Conservation (phyloP, 92 coral and sea anemone species). For the Epizoanthus stellaris region DNA sequence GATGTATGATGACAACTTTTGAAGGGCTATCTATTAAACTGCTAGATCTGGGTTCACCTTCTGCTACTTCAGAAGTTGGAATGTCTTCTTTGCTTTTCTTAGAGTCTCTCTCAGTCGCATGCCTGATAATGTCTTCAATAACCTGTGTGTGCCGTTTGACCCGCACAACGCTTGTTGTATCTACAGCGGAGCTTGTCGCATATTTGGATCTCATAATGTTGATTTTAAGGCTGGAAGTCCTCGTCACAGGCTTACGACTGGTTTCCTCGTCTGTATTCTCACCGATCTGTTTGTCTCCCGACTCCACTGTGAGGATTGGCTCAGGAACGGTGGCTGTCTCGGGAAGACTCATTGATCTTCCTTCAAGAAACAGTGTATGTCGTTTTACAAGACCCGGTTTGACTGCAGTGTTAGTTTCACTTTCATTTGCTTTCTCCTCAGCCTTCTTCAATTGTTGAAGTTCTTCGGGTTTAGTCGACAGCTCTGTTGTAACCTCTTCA, state of each 20-base stretch:
- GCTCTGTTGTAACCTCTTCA: not conserved
- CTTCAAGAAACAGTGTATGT: conserved; percentile 58
- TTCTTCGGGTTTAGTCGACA: not conserved
- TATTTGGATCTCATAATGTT: not conserved
- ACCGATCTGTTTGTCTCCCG: not conserved
- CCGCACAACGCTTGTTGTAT: conserved; percentile 80
- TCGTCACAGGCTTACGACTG: not conserved
- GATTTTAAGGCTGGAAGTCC: conserved; percentile 1
- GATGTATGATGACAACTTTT: conserved; percentile 41
- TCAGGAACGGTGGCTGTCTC: not conserved
- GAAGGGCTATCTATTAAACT: conserved; percentile 3
- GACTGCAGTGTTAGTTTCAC: not conserved
- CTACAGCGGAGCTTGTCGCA: conserved; percentile 44
- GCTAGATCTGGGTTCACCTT: not conserved
- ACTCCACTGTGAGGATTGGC: not conserved
- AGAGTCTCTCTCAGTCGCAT: conserved; percentile 59
- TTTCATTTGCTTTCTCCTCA: not conserved
- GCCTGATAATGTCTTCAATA: conserved; percentile 80
- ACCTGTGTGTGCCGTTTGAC: conserved; percentile 83
- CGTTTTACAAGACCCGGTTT: conserved; percentile 59
- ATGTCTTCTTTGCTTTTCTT: conserved; percentile 32
- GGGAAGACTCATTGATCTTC: conserved; percentile 34
- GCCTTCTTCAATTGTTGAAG: not conserved
- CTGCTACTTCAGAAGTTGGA: conserved; percentile 22
- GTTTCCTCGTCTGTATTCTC: not conserved